These are phyloP conservation scores for Sycobia sp. DNA, from an alignment of 1,140 invertebrate genomes.

Conservation along the genomic window DNA sequence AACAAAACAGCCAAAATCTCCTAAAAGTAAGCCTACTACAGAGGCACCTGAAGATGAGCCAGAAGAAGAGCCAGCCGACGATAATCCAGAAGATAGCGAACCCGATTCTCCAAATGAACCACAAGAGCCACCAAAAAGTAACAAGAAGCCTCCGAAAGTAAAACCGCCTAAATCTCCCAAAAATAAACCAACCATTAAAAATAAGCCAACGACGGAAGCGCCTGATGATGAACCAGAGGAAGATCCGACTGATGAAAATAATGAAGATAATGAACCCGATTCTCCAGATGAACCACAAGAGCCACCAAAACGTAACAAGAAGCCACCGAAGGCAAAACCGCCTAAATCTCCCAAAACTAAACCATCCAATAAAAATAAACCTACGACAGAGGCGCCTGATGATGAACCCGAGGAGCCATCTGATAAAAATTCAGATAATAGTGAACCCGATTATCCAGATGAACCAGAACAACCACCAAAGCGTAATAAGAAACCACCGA, in stretches of 20 bases:
- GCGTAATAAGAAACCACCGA: background rate
- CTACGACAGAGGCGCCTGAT: no score
- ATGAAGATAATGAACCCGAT: background rate
- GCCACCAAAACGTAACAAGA: background rate
- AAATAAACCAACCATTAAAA: conserved; percentile 9
- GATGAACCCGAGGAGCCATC: conserved; percentile 13
- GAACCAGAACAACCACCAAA: background rate
- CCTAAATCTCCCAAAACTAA: background rate
- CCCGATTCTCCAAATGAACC: background rate
- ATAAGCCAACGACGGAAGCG: background rate
- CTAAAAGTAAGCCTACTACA: conserved; percentile 9
- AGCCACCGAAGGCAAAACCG: background rate
- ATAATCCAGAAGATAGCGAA: background rate
- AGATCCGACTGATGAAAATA: background rate
- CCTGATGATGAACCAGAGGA: conserved; percentile 1
- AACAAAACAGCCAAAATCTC: background rate
- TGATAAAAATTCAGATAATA: conserved; percentile 2
- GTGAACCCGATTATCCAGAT: no score
- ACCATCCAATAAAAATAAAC: background rate
- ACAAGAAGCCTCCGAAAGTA: conserved; percentile 3
- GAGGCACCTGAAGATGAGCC: background rate
- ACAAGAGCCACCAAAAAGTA: conserved; percentile 1
- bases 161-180: background rate
- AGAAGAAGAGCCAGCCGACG: conserved; percentile 7
- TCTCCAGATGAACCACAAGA: background rate